Evolutionary conservation across 2,113 vertebrate species (phyloP).

Genomic region (Sebastes fasciatus): DNA sequence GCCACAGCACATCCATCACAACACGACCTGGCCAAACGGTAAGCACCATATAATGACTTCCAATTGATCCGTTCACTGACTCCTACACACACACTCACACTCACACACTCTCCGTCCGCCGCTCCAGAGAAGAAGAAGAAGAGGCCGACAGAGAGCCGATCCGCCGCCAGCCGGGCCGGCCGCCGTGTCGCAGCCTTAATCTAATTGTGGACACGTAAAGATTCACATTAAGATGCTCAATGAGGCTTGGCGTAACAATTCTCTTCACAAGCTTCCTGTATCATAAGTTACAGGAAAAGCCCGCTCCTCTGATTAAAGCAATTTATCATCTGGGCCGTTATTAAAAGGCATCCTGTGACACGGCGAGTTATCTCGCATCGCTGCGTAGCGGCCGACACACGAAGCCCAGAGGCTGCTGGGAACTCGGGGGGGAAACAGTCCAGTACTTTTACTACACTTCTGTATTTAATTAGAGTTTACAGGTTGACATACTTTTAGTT

Average conservation of each 20-base stretch:
- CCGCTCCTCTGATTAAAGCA: conserved; percentile 87
- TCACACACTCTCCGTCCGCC: conserved; percentile 28
- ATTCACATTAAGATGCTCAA: conserved; percentile 90
- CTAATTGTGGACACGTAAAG: conserved; percentile 87
- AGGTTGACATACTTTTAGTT: background rate
- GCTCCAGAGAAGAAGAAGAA: conserved; percentile 27
- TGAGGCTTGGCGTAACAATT: conserved; percentile 89
- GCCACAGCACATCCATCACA: conserved; percentile 66
- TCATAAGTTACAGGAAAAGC: conserved; percentile 87
- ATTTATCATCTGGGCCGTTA: conserved; percentile 84
- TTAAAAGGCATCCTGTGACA: conserved; percentile 74
- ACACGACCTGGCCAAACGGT: conserved; percentile 62
- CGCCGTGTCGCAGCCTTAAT: conserved; percentile 80
- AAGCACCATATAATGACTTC: conserved; percentile 71
- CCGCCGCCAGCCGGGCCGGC: conserved; percentile 1
- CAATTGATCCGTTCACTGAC: conserved; percentile 71
- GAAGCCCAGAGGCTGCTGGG: conserved; percentile 29
- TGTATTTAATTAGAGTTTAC: background rate
- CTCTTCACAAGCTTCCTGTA: conserved; percentile 87
- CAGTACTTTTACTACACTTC: background rate
- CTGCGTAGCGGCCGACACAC: conserved; percentile 11
- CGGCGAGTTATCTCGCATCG: conserved; percentile 46
- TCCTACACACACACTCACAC: conserved; percentile 12
- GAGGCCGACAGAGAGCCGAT: conserved; percentile 41
- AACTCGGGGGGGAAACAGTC: background rate